Base-by-base conservation (phyloP, 2,113 vertebrate genomes). In the Rallus limicola region DNA sequence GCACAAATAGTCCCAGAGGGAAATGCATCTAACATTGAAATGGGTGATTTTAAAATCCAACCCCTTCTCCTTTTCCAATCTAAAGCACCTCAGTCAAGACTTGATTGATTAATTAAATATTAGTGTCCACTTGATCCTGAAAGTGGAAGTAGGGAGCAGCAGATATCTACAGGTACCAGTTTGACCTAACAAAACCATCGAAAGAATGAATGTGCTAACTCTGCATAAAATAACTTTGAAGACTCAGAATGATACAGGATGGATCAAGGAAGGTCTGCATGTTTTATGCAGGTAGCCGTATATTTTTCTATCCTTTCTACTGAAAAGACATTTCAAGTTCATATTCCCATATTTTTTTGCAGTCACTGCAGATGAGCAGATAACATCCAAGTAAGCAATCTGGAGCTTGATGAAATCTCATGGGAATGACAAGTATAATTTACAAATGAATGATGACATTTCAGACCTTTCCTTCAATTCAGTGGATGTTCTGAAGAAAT, bases 301-400 rank as follows among this genome's bases (percentile, higher is more conserved):
- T 87, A 80, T 80, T 96, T 96, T 95, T 82, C 80, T 74, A 28
- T 72, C 87, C 55, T 64, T 88, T 68, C 68, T 65, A 72, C 76
- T 81, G 55, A 81, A 92, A 88, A 96, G 71, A 82, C 87, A n/a
- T 90, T 95, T 95, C 97, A 97, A 97, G 97, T 96, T 98, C 93
- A 96, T 82, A 67, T 88, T 90, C 72, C 68, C 88, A 31, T 64
- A 70, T 25, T 95, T 95, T 44, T 95, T 55, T 97, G 97, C 97
- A 95, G 44, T 82, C 87, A 87, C 70, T 97, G 96, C 97, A 98
- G 96, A 98, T 98, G 72, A 72, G 53, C 94, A 96, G 97, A 97
- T 98, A 98, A 91, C 56, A 88, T 86, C 56, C 59, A 86, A 87
- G 71, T 76, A 95, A 93, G 78, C 52, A 79, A 26, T 24, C 38